Percentiles rank a stretch among this genome's conserved stretches.
Evolutionary conservation across 2,888 invertebrate species (phyloP).

Genomic region (Pseudoips prasinana): DNA sequence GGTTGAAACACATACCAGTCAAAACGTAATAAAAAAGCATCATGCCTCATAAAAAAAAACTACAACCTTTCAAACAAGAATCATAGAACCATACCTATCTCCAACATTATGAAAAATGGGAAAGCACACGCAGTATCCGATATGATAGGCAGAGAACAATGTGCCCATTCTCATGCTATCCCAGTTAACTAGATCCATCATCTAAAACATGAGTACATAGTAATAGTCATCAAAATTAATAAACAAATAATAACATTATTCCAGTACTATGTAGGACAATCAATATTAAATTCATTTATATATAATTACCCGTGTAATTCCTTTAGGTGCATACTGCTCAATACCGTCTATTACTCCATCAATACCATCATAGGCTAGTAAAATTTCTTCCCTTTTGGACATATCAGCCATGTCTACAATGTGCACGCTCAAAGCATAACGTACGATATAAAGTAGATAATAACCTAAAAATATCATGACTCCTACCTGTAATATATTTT

Average conservation of each 20-base stretch:
- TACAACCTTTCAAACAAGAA: too few species aligned
- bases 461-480: slow-evolving; percentile 81
- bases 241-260: slow-evolving; percentile 1
- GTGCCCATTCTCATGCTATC: slow-evolving; percentile 60
- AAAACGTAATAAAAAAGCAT: too few species aligned
- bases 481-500: slow-evolving; percentile 59
- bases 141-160: slow-evolving; percentile 66
- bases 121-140: slow-evolving; percentile 71
- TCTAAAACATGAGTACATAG: slow-evolving; percentile 41
- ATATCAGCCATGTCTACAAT: slow-evolving; percentile 67
- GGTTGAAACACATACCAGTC: too few species aligned
- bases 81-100: slow-evolving; percentile 50
- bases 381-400: slow-evolving; percentile 31
- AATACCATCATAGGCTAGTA: background rate
- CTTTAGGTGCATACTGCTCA: too few species aligned
- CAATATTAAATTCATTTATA: too few species aligned
- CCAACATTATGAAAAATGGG: slow-evolving; percentile 71
- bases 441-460: slow-evolving; percentile 68
- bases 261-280: too few species aligned
- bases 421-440: slow-evolving; percentile 72
- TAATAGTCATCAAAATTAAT: too few species aligned
- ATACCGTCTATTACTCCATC: too few species aligned
- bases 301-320: too few species aligned
- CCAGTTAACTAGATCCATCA: slow-evolving; percentile 58
- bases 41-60: too few species aligned